phyloP scores from a whole-genome alignment of 2,888 invertebrate genomes.

The Brachyptera risi region DNA sequence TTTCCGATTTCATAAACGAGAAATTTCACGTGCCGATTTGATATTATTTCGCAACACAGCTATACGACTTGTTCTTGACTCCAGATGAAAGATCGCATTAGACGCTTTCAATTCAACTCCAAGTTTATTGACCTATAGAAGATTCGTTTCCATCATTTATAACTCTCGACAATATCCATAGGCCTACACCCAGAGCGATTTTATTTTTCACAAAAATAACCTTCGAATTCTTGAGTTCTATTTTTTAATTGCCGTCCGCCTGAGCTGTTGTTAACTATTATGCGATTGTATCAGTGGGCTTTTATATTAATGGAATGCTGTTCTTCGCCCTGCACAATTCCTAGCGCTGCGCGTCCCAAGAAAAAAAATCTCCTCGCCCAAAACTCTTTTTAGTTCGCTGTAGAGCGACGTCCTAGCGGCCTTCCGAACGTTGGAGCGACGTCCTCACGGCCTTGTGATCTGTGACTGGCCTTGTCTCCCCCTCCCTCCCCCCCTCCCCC shows the following conservation, averaged over 20 bases:
- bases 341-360: too few relatives aligned
- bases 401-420: conserved; percentile 1
- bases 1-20: too few relatives aligned
- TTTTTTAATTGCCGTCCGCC: conserved; percentile 17
- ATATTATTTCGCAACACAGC: too few relatives aligned
- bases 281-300: conserved; percentile 6
- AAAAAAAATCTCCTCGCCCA: conserved; percentile 10
- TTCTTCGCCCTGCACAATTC: conserved; percentile 10
- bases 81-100: too few relatives aligned
- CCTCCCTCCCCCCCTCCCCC: conserved; percentile 4
- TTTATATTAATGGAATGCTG: not conserved
- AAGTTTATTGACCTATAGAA: conserved; percentile 17
- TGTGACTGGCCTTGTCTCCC: conserved; percentile 27
- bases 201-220: conserved; percentile 14
- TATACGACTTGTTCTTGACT: too few relatives aligned
- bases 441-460: conserved; percentile 27
- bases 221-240: conserved; percentile 7
- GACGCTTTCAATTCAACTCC: too few relatives aligned
- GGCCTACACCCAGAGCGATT: too few relatives aligned
- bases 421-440: conserved; percentile 14
- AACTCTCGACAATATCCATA: too few relatives aligned
- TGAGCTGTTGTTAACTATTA: not conserved
- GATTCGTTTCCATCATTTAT: not conserved
- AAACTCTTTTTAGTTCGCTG: too few relatives aligned
- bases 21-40: too few relatives aligned